These are phyloP conservation scores for Melanotaenia boesemani DNA, from an alignment of 2,797 vertebrate genomes.

Conservation along the genomic window DNA sequence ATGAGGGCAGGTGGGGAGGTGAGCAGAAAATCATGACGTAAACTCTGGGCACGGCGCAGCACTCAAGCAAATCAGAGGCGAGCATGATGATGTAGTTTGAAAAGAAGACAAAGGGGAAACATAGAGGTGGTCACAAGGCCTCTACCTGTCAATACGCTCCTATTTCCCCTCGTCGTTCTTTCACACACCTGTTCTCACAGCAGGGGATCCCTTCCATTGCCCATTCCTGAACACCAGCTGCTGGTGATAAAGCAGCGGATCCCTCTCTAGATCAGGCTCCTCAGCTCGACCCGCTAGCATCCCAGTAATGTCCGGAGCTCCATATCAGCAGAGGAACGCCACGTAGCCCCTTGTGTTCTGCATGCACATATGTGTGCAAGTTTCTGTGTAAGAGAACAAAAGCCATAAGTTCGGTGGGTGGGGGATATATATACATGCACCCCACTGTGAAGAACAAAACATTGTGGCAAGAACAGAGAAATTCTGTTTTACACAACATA, in stretches of 20 bases:
- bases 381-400: slow-evolving; percentile 34
- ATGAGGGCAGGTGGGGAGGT: slow-evolving; percentile 23
- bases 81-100: slow-evolving; percentile 49
- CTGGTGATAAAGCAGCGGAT: slow-evolving; percentile 27
- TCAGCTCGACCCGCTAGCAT: slow-evolving; percentile 21
- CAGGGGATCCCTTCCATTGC: not conserved
- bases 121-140: slow-evolving; percentile 8
- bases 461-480: slow-evolving; percentile 19
- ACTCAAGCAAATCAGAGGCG: slow-evolving; percentile 35
- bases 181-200: slow-evolving; percentile 58
- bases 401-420: slow-evolving; percentile 56
- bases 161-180: slow-evolving; percentile 9
- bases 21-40: slow-evolving; percentile 50
- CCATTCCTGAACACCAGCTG: slow-evolving; percentile 40
- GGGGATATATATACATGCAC: slow-evolving; percentile 63
- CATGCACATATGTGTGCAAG: slow-evolving; percentile 8
- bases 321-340: not conserved
- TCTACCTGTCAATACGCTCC: slow-evolving; percentile 39
- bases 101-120: slow-evolving; percentile 16
- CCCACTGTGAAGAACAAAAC: slow-evolving; percentile 56
- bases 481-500: slow-evolving; percentile 49
- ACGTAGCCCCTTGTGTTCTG: not conserved
- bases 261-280: slow-evolving; percentile 32
- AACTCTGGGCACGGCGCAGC: slow-evolving; percentile 31
- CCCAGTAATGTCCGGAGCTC: slow-evolving; percentile 15